A percentile compares a stretch with the other conserved stretches of the same genome.
These are phyloP conservation scores for Aulostomus chinensis DNA, from an alignment of 2,797 vertebrate genomes.

Conservation along the genomic window DNA sequence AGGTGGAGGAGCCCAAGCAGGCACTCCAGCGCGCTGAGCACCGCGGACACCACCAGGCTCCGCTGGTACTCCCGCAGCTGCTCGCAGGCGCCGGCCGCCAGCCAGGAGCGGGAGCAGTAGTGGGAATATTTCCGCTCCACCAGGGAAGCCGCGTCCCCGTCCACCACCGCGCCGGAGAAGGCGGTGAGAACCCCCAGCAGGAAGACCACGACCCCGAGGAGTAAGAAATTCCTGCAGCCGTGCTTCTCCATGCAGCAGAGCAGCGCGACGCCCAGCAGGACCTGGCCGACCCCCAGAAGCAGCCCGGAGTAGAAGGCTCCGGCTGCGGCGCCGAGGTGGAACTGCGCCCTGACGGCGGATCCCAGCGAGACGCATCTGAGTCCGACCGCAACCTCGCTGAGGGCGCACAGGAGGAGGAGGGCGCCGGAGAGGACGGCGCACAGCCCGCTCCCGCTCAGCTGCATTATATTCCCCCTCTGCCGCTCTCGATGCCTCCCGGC, in stretches of 20 bases:
- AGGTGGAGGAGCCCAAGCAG: slow-evolving; percentile 90
- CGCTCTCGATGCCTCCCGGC: slow-evolving; percentile 80
- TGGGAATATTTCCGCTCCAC: slow-evolving; percentile 93
- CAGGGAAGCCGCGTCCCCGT: slow-evolving; percentile 92
- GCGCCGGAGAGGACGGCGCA: slow-evolving; percentile 92
- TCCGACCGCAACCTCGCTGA: slow-evolving; percentile 92
- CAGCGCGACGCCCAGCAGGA: slow-evolving; percentile 86
- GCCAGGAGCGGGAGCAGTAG: slow-evolving; percentile 84
- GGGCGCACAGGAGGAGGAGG: slow-evolving; percentile 93
- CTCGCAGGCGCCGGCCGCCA: slow-evolving; percentile 81
- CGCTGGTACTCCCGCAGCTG: slow-evolving; percentile 91
- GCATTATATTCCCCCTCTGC: slow-evolving; percentile 93
- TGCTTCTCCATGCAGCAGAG: slow-evolving; percentile 87
- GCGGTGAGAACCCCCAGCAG: slow-evolving; percentile 92
- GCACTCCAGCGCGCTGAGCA: slow-evolving; percentile 93
- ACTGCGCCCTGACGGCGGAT: slow-evolving; percentile 88
- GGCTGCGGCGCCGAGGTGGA: slow-evolving; percentile 88
- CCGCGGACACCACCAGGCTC: slow-evolving; percentile 89
- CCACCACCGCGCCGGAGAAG: slow-evolving; percentile 95
- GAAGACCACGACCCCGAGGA: slow-evolving; percentile 91
- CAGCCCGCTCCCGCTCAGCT: slow-evolving; percentile 95
- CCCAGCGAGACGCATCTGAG: slow-evolving; percentile 92
- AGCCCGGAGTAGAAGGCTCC: slow-evolving; percentile 95
- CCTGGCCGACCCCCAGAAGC: slow-evolving; percentile 88
- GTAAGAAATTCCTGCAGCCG: slow-evolving; percentile 90